Conservation (phyloP, 2,888 invertebrate species). For the Neoaliturus tenellus region DNA sequence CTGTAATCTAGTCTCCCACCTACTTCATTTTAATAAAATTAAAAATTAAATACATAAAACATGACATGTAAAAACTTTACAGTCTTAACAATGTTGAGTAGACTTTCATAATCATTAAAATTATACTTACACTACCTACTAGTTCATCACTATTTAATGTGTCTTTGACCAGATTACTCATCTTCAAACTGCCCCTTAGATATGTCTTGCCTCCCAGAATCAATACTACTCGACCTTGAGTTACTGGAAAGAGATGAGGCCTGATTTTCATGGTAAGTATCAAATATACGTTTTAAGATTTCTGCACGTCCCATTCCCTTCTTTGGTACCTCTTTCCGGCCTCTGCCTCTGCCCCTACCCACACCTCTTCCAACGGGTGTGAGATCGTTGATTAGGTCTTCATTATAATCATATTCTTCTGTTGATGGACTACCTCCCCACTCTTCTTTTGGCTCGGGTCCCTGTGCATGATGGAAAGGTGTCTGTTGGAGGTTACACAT, state of each 20-base stretch:
- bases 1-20: no score
- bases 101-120: no score
- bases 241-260: background rate
- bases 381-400: background rate
- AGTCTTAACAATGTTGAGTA: no score
- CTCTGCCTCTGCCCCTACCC: background rate
- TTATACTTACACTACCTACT: no score
- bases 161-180: background rate
- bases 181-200: slow-evolving; percentile 24
- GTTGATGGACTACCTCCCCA: slow-evolving; percentile 21
- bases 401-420: background rate
- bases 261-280: background rate
- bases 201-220: background rate
- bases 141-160: no score
- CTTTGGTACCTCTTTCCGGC: background rate
- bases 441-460: slow-evolving; percentile 5
- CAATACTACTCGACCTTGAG: background rate
- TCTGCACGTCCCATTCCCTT: slow-evolving; percentile 27
- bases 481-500: background rate
- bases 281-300: background rate
- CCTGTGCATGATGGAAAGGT: slow-evolving; percentile 7
- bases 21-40: no score
- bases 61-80: no score
- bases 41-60: no score
- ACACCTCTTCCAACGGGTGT: background rate